Evolutionary conservation across 2,797 vertebrate genomes (phyloP), one percentile per base, ranked within the genome.

Genomic region (Onychomys leucogaster): DNA sequence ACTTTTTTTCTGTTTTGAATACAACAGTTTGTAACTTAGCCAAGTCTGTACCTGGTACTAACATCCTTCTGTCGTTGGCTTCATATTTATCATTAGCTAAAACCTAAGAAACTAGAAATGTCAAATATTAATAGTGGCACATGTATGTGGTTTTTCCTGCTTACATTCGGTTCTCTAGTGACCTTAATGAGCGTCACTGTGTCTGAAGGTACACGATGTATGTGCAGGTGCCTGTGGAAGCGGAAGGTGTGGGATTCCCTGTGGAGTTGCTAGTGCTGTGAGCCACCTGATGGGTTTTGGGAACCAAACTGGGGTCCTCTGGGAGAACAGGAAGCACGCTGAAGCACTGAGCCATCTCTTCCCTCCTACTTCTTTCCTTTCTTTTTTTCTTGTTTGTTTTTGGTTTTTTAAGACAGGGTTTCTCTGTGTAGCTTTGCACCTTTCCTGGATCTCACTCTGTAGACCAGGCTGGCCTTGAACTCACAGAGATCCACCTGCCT

Each of bases 1-100:
- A 85, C n/a, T 71, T 95, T 93, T 78, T 84, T 94, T 88, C 84
- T 96, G 29, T 92, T 92, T 43, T 67, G 63, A 90, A 34, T 67
- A 91, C 19, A 92, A 61, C 46, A 83, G 8, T 97, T 93, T 91
- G 61, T 96, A 90, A 94, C n/a, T 75, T 90, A 71, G 89, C 80
- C 59, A 95, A 19, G 25, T 57, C 43, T 95, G 12, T 65, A 77
- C 67, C 32, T n/a, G 12, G 84, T 57, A 61, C 55, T 90, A 25
- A 89, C 86, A 87, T 84, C 49, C 77, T 95, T 92, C 43, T 69
- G 37, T 82, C 46, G 69, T 34, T 91, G 21, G 94, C 37, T 95
- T 55, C 41, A 67, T 34, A 91, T 87, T 93, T 93, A 80, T 78
- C 19, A 71, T 17, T 92, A 59, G 63, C 41, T 57, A 82, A 93